A percentile compares a stretch with the other conserved stretches of the same genome.
phyloP scores from a whole-genome alignment of 2,888 invertebrate species.

The Myopa tessellatipennis region DNA sequence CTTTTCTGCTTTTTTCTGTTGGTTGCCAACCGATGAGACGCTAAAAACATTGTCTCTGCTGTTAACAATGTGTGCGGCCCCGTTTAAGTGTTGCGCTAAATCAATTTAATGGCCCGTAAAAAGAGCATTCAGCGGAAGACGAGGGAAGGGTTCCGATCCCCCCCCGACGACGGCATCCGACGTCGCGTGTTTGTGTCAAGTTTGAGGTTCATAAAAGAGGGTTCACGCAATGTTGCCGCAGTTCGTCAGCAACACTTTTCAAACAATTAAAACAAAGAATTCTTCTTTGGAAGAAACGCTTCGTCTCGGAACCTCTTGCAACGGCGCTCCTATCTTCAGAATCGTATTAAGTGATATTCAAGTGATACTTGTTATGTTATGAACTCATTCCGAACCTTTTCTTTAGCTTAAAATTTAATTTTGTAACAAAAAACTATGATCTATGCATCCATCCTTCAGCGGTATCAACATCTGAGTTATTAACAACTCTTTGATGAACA shows the following conservation, averaged over 20 bases:
- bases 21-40: background rate
- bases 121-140: slow-evolving; percentile 6
- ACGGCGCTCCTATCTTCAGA: too few relatives aligned
- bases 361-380: too few relatives aligned
- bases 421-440: too few relatives aligned
- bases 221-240: slow-evolving; percentile 18
- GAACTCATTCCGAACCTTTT: too few relatives aligned
- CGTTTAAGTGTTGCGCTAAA: slow-evolving; percentile 34
- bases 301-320: too few relatives aligned
- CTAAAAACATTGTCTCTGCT: background rate
- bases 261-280: background rate
- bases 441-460: too few relatives aligned
- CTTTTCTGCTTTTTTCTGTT: background rate
- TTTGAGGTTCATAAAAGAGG: slow-evolving; percentile 24
- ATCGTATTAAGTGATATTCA: too few relatives aligned
- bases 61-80: slow-evolving; percentile 38
- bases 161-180: background rate
- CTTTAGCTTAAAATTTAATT: too few relatives aligned
- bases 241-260: background rate
- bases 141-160: background rate
- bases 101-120: slow-evolving; percentile 38
- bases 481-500: too few relatives aligned
- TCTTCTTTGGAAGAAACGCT: too few relatives aligned
- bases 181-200: background rate
- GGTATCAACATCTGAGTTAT: too few relatives aligned